phyloP scores from a whole-genome alignment of 64 coral and sea anemone genomes.

The Montipora cactus region DNA sequence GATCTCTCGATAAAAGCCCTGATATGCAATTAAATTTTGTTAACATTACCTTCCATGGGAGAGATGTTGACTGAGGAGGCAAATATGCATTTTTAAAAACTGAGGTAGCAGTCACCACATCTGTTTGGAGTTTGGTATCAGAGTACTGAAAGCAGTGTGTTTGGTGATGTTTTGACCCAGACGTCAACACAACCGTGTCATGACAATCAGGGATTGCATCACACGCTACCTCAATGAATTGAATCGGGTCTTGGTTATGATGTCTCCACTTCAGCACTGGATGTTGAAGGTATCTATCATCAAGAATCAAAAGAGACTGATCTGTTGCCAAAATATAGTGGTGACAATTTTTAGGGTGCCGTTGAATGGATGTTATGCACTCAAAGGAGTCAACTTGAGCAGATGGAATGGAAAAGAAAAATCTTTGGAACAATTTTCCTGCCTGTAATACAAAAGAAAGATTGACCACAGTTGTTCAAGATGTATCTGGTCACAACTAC shows the following conservation, averaged over 20 bases:
- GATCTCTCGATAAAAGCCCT: too few relatives aligned
- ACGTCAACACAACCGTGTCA: conserved; percentile 77
- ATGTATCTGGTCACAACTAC: background rate
- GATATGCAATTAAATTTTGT: background rate
- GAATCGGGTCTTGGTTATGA: conserved; percentile 75
- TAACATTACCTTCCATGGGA: conserved; percentile 84
- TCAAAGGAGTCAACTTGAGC: conserved; percentile 73
- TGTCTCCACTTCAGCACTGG: conserved; percentile 94
- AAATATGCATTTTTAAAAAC: background rate
- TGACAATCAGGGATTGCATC: conserved; percentile 54
- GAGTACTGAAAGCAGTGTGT: conserved; percentile 93
- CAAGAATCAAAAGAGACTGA: conserved; percentile 86
- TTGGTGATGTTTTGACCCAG: conserved; percentile 74
- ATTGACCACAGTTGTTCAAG: background rate
- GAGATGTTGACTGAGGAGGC: conserved; percentile 79
- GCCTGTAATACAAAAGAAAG: conserved; percentile 3
- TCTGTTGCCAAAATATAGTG: conserved; percentile 85
- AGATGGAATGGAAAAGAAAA: conserved; percentile 83
- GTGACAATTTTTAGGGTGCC: conserved; percentile 70
- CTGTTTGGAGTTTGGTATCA: background rate
- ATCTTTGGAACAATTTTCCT: conserved; percentile 39
- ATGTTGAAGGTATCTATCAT: conserved; percentile 89
- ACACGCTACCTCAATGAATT: conserved; percentile 67
- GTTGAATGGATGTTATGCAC: conserved; percentile 83
- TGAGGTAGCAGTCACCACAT: background rate